These are phyloP conservation scores for Cyanoramphus novaezelandiae DNA, from an alignment of 2,113 vertebrate genomes.

Conservation along the genomic window DNA sequence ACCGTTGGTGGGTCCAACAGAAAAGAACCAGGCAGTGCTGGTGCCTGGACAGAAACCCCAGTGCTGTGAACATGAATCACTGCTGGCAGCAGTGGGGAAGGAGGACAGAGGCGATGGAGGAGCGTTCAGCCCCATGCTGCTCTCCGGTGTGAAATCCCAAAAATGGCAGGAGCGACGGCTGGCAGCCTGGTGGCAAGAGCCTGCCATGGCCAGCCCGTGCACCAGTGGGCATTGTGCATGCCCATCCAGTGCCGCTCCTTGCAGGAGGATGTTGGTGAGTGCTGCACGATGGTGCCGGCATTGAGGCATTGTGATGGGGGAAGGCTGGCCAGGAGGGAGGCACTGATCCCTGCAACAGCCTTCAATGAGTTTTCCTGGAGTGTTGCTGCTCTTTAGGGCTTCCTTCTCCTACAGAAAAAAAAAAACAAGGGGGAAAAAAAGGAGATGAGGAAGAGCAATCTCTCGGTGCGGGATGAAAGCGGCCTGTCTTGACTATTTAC, in stretches of 20 bases:
- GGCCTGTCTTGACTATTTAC: conserved; percentile 75
- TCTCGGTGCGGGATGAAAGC: conserved; percentile 50
- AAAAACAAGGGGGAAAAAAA: background rate
- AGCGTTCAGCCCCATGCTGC: accelerated
- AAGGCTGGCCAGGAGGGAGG: background rate
- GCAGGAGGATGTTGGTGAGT: background rate
- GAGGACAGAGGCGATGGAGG: accelerated
- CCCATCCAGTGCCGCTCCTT: accelerated
- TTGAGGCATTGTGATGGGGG: background rate
- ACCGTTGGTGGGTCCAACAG: accelerated
- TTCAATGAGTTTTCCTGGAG: conserved; percentile 48
- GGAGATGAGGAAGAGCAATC: background rate
- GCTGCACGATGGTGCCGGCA: accelerated
- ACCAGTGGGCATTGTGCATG: accelerated
- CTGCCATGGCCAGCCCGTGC: accelerated
- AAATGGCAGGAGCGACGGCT: background rate
- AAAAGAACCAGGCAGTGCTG: background rate
- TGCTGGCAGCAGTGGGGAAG: background rate
- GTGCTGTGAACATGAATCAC: accelerated
- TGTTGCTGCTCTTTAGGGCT: conserved; percentile 12
- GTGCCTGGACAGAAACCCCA: background rate
- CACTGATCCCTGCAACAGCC: background rate
- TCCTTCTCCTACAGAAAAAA: background rate
- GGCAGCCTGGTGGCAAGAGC: background rate
- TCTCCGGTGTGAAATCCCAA: background rate